A percentile compares a stretch with the other conserved stretches of the same genome.
phyloP scores from a whole-genome alignment of 2,888 invertebrate genomes.

The Macrosiphum euphorbiae region DNA sequence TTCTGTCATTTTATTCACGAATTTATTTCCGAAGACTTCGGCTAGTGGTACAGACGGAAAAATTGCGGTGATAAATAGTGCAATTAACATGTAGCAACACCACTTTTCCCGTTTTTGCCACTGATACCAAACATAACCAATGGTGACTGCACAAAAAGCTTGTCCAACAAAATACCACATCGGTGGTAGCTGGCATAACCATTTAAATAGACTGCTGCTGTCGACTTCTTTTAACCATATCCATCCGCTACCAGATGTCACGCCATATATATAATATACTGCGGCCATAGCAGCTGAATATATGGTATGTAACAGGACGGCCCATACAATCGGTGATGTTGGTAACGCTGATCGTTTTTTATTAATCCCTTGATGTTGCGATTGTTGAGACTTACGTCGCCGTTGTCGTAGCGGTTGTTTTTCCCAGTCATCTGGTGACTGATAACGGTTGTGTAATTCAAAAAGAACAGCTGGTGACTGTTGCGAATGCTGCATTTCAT shows the following conservation, averaged over 20 bases:
- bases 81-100: slow-evolving; percentile 38
- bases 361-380: not conserved
- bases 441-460: slow-evolving; percentile 23
- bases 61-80: not conserved
- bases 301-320: not conserved
- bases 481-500: not conserved
- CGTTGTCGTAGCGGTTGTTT: slow-evolving; percentile 41
- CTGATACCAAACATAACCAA: not conserved
- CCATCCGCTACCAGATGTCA: slow-evolving; percentile 32
- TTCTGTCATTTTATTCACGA: no score
- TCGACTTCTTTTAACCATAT: slow-evolving; percentile 38
- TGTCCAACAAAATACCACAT: slow-evolving; percentile 26
- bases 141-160: not conserved
- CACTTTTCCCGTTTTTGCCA: not conserved
- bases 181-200: not conserved
- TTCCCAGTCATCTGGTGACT: slow-evolving; percentile 53
- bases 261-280: not conserved
- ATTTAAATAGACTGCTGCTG: not conserved
- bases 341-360: not conserved
- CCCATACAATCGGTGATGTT: slow-evolving; percentile 15
- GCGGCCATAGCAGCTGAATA: slow-evolving; percentile 35
- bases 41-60: slow-evolving; percentile 16
- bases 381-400: not conserved
- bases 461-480: slow-evolving; percentile 1
- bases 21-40: not conserved